Conservation (phyloP, 23 tunicate genomes). For the Ciona savignyi region DNA sequence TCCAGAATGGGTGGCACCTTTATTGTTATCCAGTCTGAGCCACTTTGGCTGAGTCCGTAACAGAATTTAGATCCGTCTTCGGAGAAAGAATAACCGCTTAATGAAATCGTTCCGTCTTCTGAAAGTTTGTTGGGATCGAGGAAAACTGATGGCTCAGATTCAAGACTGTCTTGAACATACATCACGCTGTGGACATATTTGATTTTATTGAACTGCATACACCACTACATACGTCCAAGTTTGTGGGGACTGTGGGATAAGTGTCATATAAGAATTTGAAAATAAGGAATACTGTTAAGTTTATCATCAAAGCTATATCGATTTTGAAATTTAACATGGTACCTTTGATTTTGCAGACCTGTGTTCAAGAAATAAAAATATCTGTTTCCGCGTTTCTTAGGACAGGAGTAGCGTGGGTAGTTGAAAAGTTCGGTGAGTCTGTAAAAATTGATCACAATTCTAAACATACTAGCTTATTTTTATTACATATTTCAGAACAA, state of each 20-base stretch:
- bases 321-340: not conserved
- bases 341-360: conserved; percentile 98
- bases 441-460: too few relatives aligned
- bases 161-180: conserved; percentile 55
- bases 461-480: too few relatives aligned
- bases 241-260: too few relatives aligned
- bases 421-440: conserved; percentile 77
- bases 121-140: conserved; percentile 89
- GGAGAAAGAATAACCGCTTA: conserved; percentile 54
- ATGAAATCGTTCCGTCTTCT: conserved; percentile 84
- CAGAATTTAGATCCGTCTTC: conserved; percentile 73
- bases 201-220: too few relatives aligned
- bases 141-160: conserved; percentile 49
- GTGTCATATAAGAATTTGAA: too few relatives aligned
- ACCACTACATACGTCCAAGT: too few relatives aligned
- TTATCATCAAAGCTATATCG: too few relatives aligned
- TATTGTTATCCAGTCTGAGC: conserved; percentile 94
- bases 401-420: conserved; percentile 81
- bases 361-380: conserved; percentile 81
- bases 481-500: not conserved
- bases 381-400: conserved; percentile 51
- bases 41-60: conserved; percentile 77
- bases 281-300: too few relatives aligned
- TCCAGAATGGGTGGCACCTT: conserved; percentile 32
- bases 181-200: conserved; percentile 40